phyloP scores from a whole-genome alignment of 2,113 vertebrate genomes.

The Sylvilagus bachmani region DNA sequence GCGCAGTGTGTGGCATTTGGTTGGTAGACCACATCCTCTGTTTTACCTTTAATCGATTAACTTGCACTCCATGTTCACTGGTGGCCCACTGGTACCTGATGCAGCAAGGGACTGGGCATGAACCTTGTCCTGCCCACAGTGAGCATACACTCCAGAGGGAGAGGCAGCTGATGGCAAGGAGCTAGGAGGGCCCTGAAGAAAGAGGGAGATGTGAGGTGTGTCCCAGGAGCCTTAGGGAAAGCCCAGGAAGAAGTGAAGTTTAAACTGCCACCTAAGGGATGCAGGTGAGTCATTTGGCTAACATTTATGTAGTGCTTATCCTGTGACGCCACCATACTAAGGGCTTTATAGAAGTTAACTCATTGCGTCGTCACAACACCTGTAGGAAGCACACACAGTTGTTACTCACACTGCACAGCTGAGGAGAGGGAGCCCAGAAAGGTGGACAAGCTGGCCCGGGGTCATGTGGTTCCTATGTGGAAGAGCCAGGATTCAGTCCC shows the following conservation, averaged over 20 bases:
- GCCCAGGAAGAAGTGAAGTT: constrained; percentile 22
- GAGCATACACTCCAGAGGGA: background rate
- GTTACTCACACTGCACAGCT: background rate
- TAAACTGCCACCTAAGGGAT: background rate
- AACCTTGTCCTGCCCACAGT: background rate
- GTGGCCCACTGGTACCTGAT: background rate
- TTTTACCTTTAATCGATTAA: background rate
- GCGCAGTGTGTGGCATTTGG: background rate
- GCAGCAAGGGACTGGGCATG: background rate
- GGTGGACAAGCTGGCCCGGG: background rate
- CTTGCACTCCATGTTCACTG: background rate
- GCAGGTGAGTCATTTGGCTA: background rate
- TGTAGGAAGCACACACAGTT: background rate
- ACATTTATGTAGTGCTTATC: background rate
- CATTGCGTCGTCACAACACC: background rate
- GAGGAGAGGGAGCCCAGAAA: background rate
- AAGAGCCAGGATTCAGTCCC: background rate
- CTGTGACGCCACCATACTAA: background rate
- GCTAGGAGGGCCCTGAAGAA: background rate
- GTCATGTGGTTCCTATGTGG: constrained; percentile 6
- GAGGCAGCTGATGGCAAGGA: background rate
- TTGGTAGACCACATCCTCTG: background rate
- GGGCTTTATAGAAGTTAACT: background rate
- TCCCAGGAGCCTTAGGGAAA: background rate
- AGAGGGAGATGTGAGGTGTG: too few species aligned